Percentiles rank a stretch among this genome's conserved stretches.
These are phyloP conservation scores for Parasteatoda lunata DNA, from an alignment of 2,888 invertebrate species.

Conservation along the genomic window DNA sequence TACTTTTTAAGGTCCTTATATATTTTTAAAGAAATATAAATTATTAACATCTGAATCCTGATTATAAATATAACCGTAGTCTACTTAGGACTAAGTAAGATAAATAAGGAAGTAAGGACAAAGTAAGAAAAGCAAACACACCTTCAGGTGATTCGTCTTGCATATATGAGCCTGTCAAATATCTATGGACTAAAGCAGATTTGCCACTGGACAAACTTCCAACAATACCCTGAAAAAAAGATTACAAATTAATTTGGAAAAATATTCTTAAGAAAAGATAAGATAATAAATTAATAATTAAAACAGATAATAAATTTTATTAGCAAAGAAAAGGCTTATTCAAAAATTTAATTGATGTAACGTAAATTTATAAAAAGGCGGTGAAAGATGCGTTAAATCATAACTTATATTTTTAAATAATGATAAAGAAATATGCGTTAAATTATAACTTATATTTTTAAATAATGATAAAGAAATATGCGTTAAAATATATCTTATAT, in stretches of 20 bases:
- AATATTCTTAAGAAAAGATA: not conserved
- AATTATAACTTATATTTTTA: not conserved
- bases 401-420: slow-evolving; percentile 1
- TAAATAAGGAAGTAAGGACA: too few relatives aligned
- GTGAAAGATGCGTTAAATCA: not conserved
- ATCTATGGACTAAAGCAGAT: slow-evolving; percentile 97
- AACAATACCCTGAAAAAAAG: slow-evolving; percentile 83
- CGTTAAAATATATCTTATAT: not conserved
- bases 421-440: not conserved
- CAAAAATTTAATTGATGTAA: too few relatives aligned
- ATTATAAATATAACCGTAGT: too few relatives aligned
- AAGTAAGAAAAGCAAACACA: slow-evolving; percentile 69
- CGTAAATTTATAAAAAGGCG: not conserved
- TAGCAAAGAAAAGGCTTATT: too few relatives aligned
- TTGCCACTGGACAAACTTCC: slow-evolving; percentile 97
- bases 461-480: not conserved
- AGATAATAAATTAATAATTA: too few relatives aligned
- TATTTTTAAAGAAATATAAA: too few relatives aligned
- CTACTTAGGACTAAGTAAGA: too few relatives aligned
- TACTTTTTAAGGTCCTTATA: too few relatives aligned
- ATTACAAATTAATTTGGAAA: not conserved
- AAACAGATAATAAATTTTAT: too few relatives aligned
- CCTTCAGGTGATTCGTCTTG: slow-evolving; percentile 98
- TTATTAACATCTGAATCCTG: too few relatives aligned
- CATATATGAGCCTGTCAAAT: slow-evolving; percentile 98